Evolutionary conservation across 2,888 invertebrate genomes (phyloP).

Genomic region (Hemicrepidius hirtus): DNA sequence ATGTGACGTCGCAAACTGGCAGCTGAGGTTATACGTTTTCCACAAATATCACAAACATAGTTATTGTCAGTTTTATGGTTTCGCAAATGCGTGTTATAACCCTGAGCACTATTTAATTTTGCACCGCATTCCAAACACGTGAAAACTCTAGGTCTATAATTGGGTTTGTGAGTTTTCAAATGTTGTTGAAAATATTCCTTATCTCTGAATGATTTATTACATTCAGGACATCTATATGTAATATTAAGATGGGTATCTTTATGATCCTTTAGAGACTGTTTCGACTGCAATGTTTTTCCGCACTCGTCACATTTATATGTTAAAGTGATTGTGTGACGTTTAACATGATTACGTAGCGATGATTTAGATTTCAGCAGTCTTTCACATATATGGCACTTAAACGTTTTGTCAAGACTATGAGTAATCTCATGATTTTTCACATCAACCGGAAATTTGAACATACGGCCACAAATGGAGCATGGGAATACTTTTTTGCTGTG

Average conservation of each 20-base stretch:
- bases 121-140: background rate
- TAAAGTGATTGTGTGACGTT: no score
- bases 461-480: no score
- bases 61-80: background rate
- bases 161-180: background rate
- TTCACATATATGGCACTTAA: no score
- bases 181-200: background rate
- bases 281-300: background rate
- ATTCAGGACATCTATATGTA: slow-evolving; percentile 4
- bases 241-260: slow-evolving; percentile 12
- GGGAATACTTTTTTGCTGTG: no score
- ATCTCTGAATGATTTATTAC: background rate
- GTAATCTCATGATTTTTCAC: no score
- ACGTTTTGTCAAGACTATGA: no score
- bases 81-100: background rate
- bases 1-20: slow-evolving; percentile 56
- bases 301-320: no score
- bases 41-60: slow-evolving; percentile 66
- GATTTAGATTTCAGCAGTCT: no score
- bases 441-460: no score
- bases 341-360: no score
- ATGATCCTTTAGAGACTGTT: background rate
- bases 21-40: slow-evolving; percentile 64
- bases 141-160: background rate
- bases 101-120: background rate